Evolutionary conservation across 2,888 invertebrate genomes (phyloP).

Genomic region (Thymelicus lineola): DNA sequence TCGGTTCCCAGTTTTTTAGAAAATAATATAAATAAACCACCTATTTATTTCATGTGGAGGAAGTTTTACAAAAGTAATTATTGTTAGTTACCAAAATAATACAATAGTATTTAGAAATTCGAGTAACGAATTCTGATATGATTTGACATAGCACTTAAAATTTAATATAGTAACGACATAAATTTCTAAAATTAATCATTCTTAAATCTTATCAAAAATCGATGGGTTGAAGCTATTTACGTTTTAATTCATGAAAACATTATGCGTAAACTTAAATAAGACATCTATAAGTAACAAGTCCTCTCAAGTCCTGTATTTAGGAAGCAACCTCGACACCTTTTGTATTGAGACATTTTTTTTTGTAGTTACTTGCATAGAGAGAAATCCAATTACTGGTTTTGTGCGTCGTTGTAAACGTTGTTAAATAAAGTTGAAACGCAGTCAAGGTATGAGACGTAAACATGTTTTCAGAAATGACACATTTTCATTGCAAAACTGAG

Average conservation of each 20-base stretch:
- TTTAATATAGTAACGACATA: constrained; percentile 22
- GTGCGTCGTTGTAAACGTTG: constrained; percentile 29
- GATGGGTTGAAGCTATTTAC: constrained; percentile 43
- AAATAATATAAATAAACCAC: too few species aligned
- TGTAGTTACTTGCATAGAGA: neutral
- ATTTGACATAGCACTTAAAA: constrained; percentile 22
- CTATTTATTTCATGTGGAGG: neutral
- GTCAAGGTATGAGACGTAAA: too few species aligned
- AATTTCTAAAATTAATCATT: constrained; percentile 34
- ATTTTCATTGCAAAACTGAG: too few species aligned
- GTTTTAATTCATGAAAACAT: constrained; percentile 8
- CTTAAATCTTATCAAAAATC: constrained; percentile 44
- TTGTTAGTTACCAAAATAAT: too few species aligned
- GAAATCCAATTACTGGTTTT: constrained; percentile 26
- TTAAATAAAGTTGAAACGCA: neutral
- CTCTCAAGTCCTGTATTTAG: constrained; percentile 29
- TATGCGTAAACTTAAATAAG: constrained; percentile 16
- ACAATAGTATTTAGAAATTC: too few species aligned
- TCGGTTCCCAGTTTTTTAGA: too few species aligned
- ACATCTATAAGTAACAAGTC: constrained; percentile 35
- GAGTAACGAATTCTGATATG: neutral
- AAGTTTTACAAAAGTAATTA: neutral
- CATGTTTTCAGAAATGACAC: too few species aligned
- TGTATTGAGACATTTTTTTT: neutral
- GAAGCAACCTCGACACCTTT: neutral